Evolutionary conservation across 2,797 vertebrate species (phyloP), one percentile per base, ranked within the genome.

Genomic region (Gobionotothen gibberifrons): DNA sequence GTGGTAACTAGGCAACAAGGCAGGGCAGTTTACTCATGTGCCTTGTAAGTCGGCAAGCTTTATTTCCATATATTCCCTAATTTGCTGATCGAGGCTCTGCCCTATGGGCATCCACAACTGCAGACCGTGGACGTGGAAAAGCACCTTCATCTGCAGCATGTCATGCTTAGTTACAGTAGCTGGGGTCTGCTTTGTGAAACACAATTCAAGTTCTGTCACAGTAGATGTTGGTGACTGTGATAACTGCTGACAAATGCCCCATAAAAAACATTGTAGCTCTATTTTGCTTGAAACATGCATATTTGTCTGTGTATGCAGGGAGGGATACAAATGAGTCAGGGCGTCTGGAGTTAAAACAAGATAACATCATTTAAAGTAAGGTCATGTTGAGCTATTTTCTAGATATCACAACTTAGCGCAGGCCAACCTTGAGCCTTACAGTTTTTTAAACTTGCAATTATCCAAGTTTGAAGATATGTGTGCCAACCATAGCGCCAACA

Each of bases 1-100:
- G 74, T 26, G 22, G 91, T 92, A 93, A 61, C 91, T 88, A 92
- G 86, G 92, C 91, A 93, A 93, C 92, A 68, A 89, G 83, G 71
- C 76, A 81, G 84, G 63, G 57, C 77, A 70, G 72, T 87, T 87
- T 82, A 81, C 69, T 85, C 58, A 46, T 86, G 67, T 82, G 78
- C 55, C 79, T 55, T 51, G 26, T 76, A 85, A 81, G 60, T 85
- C 72, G 67, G 69, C 49, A 69, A 63, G 76, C 81, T 79, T 87
- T 83, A 81, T 78, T 88, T 84, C 76, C 58, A 79, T 85, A 69
- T n/a, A 63, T 78, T 32, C 32, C 61, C 75, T 83, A 21, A 59
- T 81, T 66, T 82, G 64, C 65, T 53, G 49, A 74, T 74, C 42
- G 60, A 80, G 56, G 55, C 21, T 69, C 21, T 49, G 46, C 29